Conservation (phyloP, 1,140 invertebrate species). For the Phenacoccus solenopsis region DNA sequence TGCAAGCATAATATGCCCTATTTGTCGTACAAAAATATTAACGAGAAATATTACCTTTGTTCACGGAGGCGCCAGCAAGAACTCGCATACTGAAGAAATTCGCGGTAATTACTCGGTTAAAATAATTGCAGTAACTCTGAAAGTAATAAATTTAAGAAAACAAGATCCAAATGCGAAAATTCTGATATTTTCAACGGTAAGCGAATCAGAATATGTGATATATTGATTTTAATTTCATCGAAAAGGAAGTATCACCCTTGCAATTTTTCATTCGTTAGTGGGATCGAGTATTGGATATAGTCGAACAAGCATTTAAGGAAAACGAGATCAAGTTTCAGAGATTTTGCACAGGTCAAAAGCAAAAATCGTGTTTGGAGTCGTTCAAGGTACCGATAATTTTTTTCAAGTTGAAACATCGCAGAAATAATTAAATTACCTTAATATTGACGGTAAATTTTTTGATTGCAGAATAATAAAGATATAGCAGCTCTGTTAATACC, state of each 20-base stretch:
- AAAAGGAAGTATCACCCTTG: no score
- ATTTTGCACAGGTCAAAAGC: conserved; percentile 34
- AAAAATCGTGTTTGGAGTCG: conserved; percentile 36
- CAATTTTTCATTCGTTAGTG: conserved; percentile 34
- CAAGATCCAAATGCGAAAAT: conserved; percentile 48
- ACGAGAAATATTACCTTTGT: conserved; percentile 46
- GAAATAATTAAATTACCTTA: no score
- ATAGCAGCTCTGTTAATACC: conserved; percentile 55
- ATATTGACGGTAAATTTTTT: conserved; percentile 7
- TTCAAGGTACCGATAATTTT: conserved; percentile 40
- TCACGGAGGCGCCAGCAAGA: conserved; percentile 33
- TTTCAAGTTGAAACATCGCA: no score
- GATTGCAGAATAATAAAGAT: conserved; percentile 28
- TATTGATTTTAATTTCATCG: background rate
- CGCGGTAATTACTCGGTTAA: conserved; percentile 56
- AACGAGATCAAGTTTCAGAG: conserved; percentile 44
- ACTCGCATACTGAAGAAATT: conserved; percentile 26
- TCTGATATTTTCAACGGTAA: conserved; percentile 56
- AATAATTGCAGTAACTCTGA: conserved; percentile 49
- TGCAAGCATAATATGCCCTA: conserved; percentile 39
- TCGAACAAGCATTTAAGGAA: conserved; percentile 43
- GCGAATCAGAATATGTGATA: conserved; percentile 15
- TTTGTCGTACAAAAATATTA: conserved; percentile 47
- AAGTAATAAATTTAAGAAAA: conserved; percentile 42
- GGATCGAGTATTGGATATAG: conserved; percentile 46